Evolutionary conservation across 2,797 vertebrate genomes (phyloP).

Genomic region (Chaetophractus vellerosus): DNA sequence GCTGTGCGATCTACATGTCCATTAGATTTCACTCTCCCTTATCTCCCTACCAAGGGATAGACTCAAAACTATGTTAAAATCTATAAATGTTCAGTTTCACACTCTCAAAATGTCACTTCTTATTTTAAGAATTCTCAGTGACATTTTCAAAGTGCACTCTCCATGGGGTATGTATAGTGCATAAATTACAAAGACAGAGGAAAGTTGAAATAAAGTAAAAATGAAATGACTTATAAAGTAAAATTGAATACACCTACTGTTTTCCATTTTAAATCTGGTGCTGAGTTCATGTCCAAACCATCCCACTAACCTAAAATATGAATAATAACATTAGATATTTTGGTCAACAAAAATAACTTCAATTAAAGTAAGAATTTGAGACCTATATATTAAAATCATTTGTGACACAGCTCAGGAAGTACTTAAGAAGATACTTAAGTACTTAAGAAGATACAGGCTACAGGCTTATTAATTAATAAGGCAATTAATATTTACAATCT

Average conservation of each 20-base stretch:
- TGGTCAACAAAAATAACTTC: not conserved
- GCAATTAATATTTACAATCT: not conserved
- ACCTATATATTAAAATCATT: not conserved
- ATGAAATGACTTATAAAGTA: constrained; percentile 59
- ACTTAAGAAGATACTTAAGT: constrained; percentile 26
- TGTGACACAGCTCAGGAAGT: not conserved
- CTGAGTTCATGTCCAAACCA: constrained; percentile 97
- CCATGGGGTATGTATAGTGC: constrained; percentile 52
- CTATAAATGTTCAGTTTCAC: constrained; percentile 74
- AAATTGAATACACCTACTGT: constrained; percentile 90
- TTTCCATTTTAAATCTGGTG: constrained; percentile 95
- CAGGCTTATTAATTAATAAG: not conserved
- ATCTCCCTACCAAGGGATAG: constrained; percentile 59
- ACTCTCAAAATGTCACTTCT: constrained; percentile 75
- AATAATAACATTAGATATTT: constrained; percentile 42
- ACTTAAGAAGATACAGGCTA: not conserved
- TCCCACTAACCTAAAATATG: constrained; percentile 92
- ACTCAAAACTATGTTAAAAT: constrained; percentile 57
- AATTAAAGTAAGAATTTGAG: constrained; percentile 1
- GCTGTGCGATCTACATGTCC: not conserved
- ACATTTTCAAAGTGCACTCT: constrained; percentile 75
- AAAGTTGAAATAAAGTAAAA: constrained; percentile 52
- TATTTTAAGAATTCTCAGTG: constrained; percentile 79
- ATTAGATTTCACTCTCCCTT: constrained; percentile 60
- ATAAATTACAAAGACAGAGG: constrained; percentile 54